These are phyloP conservation scores for Zingel zingel DNA, from an alignment of 2,113 vertebrate species.

Conservation along the genomic window DNA sequence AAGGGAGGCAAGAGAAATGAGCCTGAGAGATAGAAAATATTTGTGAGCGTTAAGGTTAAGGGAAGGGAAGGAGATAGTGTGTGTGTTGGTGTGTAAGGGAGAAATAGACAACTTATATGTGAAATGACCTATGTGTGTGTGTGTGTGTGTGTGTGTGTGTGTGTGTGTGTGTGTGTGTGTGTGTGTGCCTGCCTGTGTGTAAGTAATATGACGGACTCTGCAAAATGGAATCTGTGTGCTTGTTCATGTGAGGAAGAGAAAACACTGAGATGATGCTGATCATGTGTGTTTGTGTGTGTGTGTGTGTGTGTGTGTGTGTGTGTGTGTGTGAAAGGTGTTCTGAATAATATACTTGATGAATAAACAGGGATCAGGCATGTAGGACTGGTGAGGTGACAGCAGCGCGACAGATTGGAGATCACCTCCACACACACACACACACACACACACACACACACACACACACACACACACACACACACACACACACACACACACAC, in stretches of 20 bases:
- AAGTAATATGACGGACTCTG: slow-evolving; percentile 29
- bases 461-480: no score
- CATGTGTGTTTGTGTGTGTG: slow-evolving; percentile 1
- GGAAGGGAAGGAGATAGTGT: slow-evolving; percentile 23
- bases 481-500: slow-evolving; percentile 47
- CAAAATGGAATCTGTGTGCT: slow-evolving; percentile 29
- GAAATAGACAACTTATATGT: slow-evolving; percentile 16
- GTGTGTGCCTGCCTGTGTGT: slow-evolving; percentile 10
- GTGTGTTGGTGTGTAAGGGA: slow-evolving; percentile 17
- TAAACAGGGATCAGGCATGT: slow-evolving; percentile 45
- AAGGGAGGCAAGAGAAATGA: slow-evolving; percentile 63
- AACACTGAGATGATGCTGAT: slow-evolving; percentile 7
- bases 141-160: background rate
- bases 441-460: background rate
- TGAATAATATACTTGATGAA: slow-evolving; percentile 36
- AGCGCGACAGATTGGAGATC: slow-evolving; percentile 55
- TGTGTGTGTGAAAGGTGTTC: slow-evolving; percentile 19
- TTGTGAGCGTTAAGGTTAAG: slow-evolving; percentile 48
- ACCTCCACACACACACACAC: slow-evolving; percentile 57
- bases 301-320: slow-evolving; percentile 29
- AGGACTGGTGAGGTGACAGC: slow-evolving; percentile 58
- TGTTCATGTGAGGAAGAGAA: slow-evolving; percentile 21
- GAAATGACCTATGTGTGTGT: slow-evolving; percentile 41
- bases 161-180: slow-evolving; percentile 24
- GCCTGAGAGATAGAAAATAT: slow-evolving; percentile 59